Conservation (phyloP, 2,888 invertebrate species). For the Pediacus dermestoides region DNA sequence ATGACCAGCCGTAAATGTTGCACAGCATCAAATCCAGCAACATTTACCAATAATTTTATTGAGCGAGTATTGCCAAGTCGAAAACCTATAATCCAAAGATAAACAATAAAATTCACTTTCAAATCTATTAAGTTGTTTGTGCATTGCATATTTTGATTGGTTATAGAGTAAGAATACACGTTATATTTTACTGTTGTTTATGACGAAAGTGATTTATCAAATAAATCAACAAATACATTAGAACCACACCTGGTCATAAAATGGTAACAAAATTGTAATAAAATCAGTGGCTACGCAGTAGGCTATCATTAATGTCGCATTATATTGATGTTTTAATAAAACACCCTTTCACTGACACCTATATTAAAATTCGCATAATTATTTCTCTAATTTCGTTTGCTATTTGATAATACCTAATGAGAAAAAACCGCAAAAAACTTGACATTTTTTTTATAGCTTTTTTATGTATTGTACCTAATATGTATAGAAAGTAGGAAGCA, state of each 20-base stretch:
- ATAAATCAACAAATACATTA: slow-evolving; percentile 11
- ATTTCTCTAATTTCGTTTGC: too few species aligned
- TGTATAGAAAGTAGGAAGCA: too few species aligned
- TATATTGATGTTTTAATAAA: slow-evolving; percentile 13
- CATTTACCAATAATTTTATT: too few species aligned
- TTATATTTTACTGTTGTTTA: slow-evolving; percentile 4
- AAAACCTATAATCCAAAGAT: too few species aligned
- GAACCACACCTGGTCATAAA: slow-evolving; percentile 10
- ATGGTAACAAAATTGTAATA: slow-evolving; percentile 10
- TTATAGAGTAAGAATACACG: not conserved
- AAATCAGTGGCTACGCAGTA: slow-evolving; percentile 2
- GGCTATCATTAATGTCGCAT: slow-evolving; percentile 12
- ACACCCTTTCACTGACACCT: slow-evolving; percentile 14
- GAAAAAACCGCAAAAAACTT: too few species aligned
- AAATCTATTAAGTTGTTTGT: not conserved
- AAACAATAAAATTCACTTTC: not conserved
- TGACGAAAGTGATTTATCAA: slow-evolving; percentile 9
- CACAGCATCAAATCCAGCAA: too few species aligned
- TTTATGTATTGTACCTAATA: too few species aligned
- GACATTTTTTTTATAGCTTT: too few species aligned
- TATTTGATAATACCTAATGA: too few species aligned
- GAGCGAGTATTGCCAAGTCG: too few species aligned
- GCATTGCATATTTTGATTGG: too few species aligned
- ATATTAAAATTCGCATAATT: slow-evolving; percentile 13
- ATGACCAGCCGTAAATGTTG: too few species aligned